Base-by-base conservation (phyloP, 2,888 invertebrate genomes). In the Mactromeris polynyma region DNA sequence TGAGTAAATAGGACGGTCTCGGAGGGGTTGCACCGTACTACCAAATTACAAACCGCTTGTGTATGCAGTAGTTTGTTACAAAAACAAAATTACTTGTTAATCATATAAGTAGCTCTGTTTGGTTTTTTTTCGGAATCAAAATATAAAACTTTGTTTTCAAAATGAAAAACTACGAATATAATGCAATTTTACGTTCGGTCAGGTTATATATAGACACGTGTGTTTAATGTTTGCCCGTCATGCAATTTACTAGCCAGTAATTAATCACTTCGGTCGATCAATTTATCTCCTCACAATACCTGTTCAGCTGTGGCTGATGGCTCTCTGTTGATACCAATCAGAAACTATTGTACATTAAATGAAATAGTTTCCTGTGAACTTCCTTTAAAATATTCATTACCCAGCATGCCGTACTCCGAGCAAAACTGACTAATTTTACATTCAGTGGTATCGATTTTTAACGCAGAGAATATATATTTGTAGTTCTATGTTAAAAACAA, bases 331-430 rank as follows among this genome's bases (percentile, higher is more conserved):
- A 73, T 36, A 73, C 36, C 73, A 36, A 33, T 73, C 31, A 17
- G 33, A 14, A 36, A 33, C 36, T 36, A 73, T 73, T 73, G 36
- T 73, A 73, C 73, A 73, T 73, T 36, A 73, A 73, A 73, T 73
- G 73, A 73, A 73, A 73, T 73, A 73, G 73, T 33, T 73, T 73
- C 73, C 73, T 73, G 73, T 73, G 73, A 73, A 73, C 73, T 73
- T 33, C 73, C 73, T 73, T 73, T 73, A 36, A 73, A 73, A 73
- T 73, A 73, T 73, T 73, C 73, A 73, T 73, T 36, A 73, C 73
- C 73, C 73, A 36, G 36, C 36, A 33, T 73, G 73, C 73, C 73
- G 36, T 36, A 73, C 73, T 73, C 11, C 17, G 73, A 73, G 73
- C 73, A 73, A 73, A 73, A 73, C 73, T 36, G 36, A 36, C 73